Evolutionary conservation across 2,797 vertebrate genomes (phyloP).

Genomic region (Danio jaintianensis): DNA sequence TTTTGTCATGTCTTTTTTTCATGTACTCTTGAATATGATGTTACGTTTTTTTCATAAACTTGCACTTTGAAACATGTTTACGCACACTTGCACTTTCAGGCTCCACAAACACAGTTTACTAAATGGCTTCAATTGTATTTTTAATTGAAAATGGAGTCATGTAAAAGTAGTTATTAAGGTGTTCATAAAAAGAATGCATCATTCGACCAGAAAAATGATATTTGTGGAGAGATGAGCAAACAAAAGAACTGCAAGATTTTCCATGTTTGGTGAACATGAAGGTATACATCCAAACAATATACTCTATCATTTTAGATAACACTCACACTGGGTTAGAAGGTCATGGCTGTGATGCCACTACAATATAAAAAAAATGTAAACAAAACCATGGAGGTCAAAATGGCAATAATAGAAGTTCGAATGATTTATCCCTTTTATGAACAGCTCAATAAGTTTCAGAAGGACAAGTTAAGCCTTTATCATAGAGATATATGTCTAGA

Average conservation of each 20-base stretch:
- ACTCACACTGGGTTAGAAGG: slow-evolving; percentile 1
- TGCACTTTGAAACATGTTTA: too few species aligned
- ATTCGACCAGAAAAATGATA: too few species aligned
- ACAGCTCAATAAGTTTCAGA: background rate
- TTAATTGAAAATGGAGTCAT: too few species aligned
- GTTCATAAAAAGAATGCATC: too few species aligned
- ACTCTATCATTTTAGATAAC: slow-evolving; percentile 4
- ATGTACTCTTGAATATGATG: too few species aligned
- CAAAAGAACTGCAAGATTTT: background rate
- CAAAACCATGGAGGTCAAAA: slow-evolving; percentile 25
- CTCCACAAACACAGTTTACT: too few species aligned
- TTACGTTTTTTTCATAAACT: too few species aligned
- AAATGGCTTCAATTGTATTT: too few species aligned
- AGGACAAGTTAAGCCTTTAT: background rate
- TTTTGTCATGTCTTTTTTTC: too few species aligned
- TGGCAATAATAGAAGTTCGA: slow-evolving; percentile 24
- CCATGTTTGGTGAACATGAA: background rate
- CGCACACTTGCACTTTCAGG: too few species aligned
- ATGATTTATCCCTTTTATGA: background rate
- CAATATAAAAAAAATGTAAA: slow-evolving; percentile 16
- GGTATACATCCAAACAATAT: slow-evolving; percentile 13
- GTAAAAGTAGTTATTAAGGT: too few species aligned
- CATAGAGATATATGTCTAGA: background rate
- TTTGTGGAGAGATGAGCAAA: background rate
- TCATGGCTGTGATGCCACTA: background rate